Conservation (phyloP, 2,113 vertebrate species). For the Saimiri boliviensis region DNA sequence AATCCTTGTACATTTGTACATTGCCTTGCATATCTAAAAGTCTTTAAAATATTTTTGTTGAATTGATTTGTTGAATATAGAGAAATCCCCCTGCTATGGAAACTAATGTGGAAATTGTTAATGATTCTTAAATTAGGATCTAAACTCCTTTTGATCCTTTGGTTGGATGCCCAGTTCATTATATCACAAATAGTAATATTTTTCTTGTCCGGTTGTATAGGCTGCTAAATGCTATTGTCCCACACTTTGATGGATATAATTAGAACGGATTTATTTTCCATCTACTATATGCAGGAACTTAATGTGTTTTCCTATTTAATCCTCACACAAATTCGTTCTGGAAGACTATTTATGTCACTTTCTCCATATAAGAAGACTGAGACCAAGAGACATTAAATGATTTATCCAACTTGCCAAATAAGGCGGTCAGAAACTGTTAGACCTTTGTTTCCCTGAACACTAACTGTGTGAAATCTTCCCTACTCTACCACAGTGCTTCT, state of each 20-base stretch:
- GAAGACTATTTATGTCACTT: background rate
- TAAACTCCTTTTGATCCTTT: background rate
- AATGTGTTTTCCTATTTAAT: slow-evolving; percentile 16
- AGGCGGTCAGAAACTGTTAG: background rate
- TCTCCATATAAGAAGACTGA: slow-evolving; percentile 7
- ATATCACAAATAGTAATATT: background rate
- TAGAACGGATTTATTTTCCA: slow-evolving; percentile 39
- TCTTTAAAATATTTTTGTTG: slow-evolving; percentile 25
- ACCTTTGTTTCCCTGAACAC: background rate
- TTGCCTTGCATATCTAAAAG: slow-evolving; percentile 1
- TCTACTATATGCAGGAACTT: background rate
- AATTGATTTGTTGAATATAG: background rate
- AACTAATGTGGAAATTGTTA: background rate
- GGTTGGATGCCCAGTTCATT: background rate
- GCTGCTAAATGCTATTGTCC: background rate
- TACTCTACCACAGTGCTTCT: background rate
- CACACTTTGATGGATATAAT: background rate
- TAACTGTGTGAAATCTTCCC: background rate
- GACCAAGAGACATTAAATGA: background rate
- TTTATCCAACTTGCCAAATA: slow-evolving; percentile 1
- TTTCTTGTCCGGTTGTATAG: background rate
- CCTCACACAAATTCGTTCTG: background rate
- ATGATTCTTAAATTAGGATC: background rate
- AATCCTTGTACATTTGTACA: background rate
- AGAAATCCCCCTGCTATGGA: background rate